phyloP scores from a whole-genome alignment of 64 coral and sea anemone species.

The Catalaphyllia jardinei region DNA sequence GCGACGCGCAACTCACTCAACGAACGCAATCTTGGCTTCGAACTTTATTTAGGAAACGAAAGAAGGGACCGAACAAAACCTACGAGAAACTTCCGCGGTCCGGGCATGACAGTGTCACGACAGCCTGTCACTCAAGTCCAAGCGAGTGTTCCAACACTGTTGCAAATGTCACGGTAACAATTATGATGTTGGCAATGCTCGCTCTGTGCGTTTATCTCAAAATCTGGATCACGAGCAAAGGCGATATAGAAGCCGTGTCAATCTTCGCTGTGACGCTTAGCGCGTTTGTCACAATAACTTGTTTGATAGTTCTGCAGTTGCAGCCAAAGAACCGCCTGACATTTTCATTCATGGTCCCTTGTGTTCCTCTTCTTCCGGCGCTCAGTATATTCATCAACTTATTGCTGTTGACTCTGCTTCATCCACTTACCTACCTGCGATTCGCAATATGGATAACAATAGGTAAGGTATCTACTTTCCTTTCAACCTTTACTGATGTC shows the following conservation, averaged over 20 bases:
- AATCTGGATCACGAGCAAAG: background rate
- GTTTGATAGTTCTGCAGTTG: conserved; percentile 33
- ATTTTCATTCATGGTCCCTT: conserved; percentile 66
- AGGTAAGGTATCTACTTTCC: conserved; percentile 21
- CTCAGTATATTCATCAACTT: conserved; percentile 68
- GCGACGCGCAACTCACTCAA: background rate
- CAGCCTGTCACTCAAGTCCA: background rate
- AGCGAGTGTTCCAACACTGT: conserved; percentile 31
- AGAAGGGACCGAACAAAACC: background rate
- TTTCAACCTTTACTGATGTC: background rate
- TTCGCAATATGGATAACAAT: conserved; percentile 57
- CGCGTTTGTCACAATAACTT: conserved; percentile 6
- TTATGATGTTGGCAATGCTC: conserved; percentile 44
- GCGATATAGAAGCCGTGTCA: conserved; percentile 20
- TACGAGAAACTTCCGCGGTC: background rate
- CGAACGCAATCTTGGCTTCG: conserved; percentile 23
- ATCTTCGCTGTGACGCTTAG: conserved; percentile 10
- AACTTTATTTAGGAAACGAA: conserved; percentile 15
- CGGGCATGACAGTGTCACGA: conserved; percentile 23
- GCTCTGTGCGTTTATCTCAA: conserved; percentile 52
- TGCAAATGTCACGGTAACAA: conserved; percentile 43
- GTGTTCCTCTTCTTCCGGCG: conserved; percentile 40
- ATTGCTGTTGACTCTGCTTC: conserved; percentile 52
- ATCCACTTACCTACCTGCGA: conserved; percentile 22
- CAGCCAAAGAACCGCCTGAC: conserved; percentile 30